Base-by-base conservation (phyloP, 2,888 invertebrate species). In the Glaucopsyche alexis region DNA sequence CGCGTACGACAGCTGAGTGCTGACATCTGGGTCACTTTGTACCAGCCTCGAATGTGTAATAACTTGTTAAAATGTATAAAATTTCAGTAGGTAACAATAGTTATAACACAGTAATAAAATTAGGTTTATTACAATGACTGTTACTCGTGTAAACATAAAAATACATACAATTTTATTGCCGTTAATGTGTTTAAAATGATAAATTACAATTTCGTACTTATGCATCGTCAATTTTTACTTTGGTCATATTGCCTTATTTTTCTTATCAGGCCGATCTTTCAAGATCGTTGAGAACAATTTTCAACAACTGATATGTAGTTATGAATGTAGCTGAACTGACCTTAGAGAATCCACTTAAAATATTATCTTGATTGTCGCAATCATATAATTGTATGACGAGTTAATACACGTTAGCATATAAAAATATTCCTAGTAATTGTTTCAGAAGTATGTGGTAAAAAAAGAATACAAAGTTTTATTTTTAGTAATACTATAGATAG, bases 281-380 rank as follows among this genome's bases (percentile, higher is more conserved):
- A 19, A 19, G 55, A 55, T 55, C 55, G 55, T 19, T 55, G 19
- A 55, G 52, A 55, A 55, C 55, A 55, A 55, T 19, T 55, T 16
- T 11, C 11, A 4, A 42, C 55, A 55, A n/a, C n/a, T n/a, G 16
- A 50, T 50, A 50, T 2, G 29, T 42, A 52, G 8, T 16, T 16
- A 11, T 55, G 19, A 55, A 55, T 55, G 19, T 16, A 52, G 16
- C 16, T 11, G 19, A 11, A 14, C n/a, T 55, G 42, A 19, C 50
- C 42, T 52, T 67, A 45, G 38, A 47, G 9, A 14, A 8, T 52
- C 47, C 40, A 49, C 47, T 47, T 47, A 29, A 69, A 4, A 38
- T 5, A 40, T 65, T 38, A 40, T 38, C 11, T 65, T 67, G 47
- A 19, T 45, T 45, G 67, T 47, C 14, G 49, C 69, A 69, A 69